Conservation (phyloP, 2,888 invertebrate genomes). For the Homarus gammarus region DNA sequence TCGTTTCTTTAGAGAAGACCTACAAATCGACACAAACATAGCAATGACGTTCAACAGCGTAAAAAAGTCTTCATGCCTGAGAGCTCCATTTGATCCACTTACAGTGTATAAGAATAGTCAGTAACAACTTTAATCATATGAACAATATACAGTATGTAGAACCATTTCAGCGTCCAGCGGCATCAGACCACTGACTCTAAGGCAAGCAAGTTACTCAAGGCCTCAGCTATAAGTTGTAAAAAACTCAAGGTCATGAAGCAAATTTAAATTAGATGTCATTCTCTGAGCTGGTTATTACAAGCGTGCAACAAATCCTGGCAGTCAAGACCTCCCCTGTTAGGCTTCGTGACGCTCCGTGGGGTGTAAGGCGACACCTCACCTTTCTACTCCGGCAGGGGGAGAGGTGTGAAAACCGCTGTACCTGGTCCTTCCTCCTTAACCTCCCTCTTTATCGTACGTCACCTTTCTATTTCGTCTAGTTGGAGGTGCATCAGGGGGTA, state of each 20-base stretch:
- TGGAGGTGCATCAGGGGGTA: not conserved
- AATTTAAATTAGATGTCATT: not conserved
- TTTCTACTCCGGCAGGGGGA: slow-evolving; percentile 50
- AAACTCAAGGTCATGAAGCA: not conserved
- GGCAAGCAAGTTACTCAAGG: too few species aligned
- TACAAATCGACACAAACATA: too few species aligned
- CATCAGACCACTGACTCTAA: too few species aligned
- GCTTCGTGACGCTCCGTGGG: slow-evolving; percentile 35
- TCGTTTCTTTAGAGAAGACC: too few species aligned
- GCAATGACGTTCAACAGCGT: too few species aligned
- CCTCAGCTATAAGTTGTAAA: too few species aligned
- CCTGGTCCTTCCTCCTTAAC: not conserved
- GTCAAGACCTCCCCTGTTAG: slow-evolving; percentile 32
- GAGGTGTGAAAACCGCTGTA: slow-evolving; percentile 60
- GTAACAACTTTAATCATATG: too few species aligned
- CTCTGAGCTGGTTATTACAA: slow-evolving; percentile 10
- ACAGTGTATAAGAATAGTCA: too few species aligned
- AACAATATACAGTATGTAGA: too few species aligned
- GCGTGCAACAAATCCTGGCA: slow-evolving; percentile 23
- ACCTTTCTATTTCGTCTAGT: not conserved
- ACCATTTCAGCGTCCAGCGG: too few species aligned
- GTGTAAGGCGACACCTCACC: slow-evolving; percentile 55
- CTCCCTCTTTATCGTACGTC: not conserved
- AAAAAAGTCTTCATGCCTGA: too few species aligned
- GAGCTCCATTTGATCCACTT: too few species aligned